Base-by-base conservation (phyloP, 2,888 invertebrate genomes). In the Drosophila kanekoi region DNA sequence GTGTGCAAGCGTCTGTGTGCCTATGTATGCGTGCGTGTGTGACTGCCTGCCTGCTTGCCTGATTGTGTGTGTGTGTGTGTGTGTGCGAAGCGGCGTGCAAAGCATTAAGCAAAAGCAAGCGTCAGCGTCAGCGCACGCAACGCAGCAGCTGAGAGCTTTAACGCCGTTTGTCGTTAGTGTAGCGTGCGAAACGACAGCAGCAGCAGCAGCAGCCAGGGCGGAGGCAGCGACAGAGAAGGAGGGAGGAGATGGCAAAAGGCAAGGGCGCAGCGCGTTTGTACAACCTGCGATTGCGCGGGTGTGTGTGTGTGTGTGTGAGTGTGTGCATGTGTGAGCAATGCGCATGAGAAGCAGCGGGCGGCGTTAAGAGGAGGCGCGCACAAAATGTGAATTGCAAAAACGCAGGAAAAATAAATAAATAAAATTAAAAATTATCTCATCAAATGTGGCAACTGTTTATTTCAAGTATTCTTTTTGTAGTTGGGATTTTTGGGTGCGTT, bases 341-440 rank as follows among this genome's bases (percentile, higher is more conserved):
- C 11, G 13, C 35, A 35, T 35, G 35, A 35, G 35, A 35, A 11
- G 4, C 35, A 35, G 35, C 35, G 32, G 35, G 48, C 13, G 32
- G 10, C 6, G 47, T 41, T 5, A 40, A 37, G n/a, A 11, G 38
- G 13, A 9, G 44, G 20, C 28, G 43, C 8, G 37, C 57, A 43
- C 59, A 54, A 74, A 77, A 73, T 80, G 67, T 74, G 83, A 81
- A 81, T 77, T 79, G 85, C 80, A 82, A 79, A 85, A 85, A 81
- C 77, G 82, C 79, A 81, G 62, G 62, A 51, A 60, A 77, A 62
- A 81, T 74, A 79, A 78, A 81, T 78, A 81, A 84, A 79, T 77
- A 69, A 79, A 72, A 75, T 78, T 74, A 72, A 82, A 63, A 85
- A 82, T 86, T 86, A 86, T 82, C 82, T 83, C 86, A 82, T 82